These are phyloP conservation scores for Holothuria leucospilota DNA, from an alignment of 53 echinoderm and acorn worm genomes.

Conservation along the genomic window DNA sequence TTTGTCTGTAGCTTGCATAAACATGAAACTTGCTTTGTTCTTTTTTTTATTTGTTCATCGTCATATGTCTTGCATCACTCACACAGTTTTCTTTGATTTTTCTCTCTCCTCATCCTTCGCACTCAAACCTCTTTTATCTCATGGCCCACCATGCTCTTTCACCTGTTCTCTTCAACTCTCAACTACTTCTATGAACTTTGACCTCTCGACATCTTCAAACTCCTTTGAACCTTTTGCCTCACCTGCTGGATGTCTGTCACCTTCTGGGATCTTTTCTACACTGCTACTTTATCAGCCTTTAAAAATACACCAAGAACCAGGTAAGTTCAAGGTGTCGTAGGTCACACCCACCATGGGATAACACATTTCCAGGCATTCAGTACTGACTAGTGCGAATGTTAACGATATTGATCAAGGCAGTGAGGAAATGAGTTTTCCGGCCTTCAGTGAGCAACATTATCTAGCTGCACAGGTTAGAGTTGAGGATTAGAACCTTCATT, in stretches of 20 bases:
- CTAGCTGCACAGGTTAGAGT: too few relatives aligned
- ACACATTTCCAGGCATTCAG: too few relatives aligned
- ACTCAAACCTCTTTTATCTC: constrained; percentile 33
- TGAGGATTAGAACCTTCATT: too few relatives aligned
- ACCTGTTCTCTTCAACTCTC: constrained; percentile 52
- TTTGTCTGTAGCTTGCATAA: constrained; percentile 1
- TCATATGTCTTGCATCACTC: constrained; percentile 46
- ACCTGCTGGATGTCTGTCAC: constrained; percentile 63
- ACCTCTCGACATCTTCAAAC: constrained; percentile 48
- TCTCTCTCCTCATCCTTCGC: constrained; percentile 9
- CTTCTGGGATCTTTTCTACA: constrained; percentile 86
- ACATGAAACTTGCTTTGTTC: neutral
- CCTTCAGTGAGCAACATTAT: too few relatives aligned
- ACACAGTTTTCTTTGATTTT: constrained; percentile 45
- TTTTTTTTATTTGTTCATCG: neutral
- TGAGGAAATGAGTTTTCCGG: too few relatives aligned
- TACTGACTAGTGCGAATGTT: too few relatives aligned
- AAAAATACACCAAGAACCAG: constrained; percentile 78
- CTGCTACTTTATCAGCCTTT: constrained; percentile 78
- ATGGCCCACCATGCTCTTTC: constrained; percentile 58
- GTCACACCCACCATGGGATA: neutral
- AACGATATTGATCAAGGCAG: too few relatives aligned
- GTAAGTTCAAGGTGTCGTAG: constrained; percentile 70
- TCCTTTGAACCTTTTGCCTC: constrained; percentile 55
- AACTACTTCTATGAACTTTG: constrained; percentile 49